Percentiles rank a stretch among this genome's conserved stretches.
phyloP scores from a whole-genome alignment of 2,113 vertebrate genomes.

The Istiophorus platypterus region DNA sequence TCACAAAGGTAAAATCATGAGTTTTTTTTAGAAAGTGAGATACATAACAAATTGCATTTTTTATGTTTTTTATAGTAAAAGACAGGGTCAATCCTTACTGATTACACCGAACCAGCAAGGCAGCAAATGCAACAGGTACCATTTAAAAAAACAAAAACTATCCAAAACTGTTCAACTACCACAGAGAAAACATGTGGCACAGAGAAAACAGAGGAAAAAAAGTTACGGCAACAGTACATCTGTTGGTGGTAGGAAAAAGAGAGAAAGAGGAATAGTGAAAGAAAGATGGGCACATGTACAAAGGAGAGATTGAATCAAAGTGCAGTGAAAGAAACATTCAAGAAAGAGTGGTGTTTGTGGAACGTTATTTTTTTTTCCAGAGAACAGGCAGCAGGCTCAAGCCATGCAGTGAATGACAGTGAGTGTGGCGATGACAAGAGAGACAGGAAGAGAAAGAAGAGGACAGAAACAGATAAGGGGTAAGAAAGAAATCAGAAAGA shows the following conservation, averaged over 20 bases:
- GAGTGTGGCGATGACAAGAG: slow-evolving; percentile 18
- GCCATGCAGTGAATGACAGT: slow-evolving; percentile 56
- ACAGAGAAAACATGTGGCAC: slow-evolving; percentile 32
- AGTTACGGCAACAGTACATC: background rate
- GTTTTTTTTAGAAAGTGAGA: background rate
- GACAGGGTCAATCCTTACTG: background rate
- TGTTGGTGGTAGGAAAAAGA: background rate
- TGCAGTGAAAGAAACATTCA: slow-evolving; percentile 15
- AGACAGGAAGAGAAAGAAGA: background rate
- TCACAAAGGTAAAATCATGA: background rate
- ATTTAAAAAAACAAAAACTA: background rate
- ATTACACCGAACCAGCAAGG: background rate
- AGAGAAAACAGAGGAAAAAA: slow-evolving; percentile 37
- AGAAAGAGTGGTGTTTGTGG: background rate
- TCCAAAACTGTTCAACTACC: background rate
- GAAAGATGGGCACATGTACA: slow-evolving; percentile 5
- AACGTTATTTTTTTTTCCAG: background rate
- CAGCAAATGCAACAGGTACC: background rate
- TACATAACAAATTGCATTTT: background rate
- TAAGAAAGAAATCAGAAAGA: slow-evolving; percentile 8
- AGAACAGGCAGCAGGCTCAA: slow-evolving; percentile 57
- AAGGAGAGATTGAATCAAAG: slow-evolving; percentile 23
- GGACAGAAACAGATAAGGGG: background rate
- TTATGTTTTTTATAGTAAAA: background rate
- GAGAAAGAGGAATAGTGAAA: background rate